Evolutionary conservation across 2,888 invertebrate species (phyloP).

Genomic region (Noctua comes): DNA sequence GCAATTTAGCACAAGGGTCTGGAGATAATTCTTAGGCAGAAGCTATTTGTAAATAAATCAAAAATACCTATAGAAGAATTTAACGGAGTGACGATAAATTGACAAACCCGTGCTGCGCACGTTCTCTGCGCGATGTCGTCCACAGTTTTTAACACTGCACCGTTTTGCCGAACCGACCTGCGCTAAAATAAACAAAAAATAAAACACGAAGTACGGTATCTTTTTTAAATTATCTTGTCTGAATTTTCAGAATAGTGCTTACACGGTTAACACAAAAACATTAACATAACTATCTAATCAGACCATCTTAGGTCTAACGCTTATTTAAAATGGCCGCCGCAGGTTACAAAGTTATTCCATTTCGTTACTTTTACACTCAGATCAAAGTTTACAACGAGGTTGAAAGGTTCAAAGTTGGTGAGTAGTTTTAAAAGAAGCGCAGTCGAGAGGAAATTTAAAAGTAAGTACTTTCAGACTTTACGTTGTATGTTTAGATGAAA

Average conservation of each 20-base stretch:
- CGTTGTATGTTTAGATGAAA: slow-evolving; percentile 24
- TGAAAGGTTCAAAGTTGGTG: slow-evolving; percentile 21
- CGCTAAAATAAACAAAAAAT: not conserved
- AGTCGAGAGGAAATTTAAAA: slow-evolving; percentile 31
- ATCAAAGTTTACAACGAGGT: slow-evolving; percentile 39
- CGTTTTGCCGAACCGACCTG: not conserved
- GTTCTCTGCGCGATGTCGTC: too few species aligned
- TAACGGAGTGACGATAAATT: not conserved
- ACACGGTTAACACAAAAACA: slow-evolving; percentile 3
- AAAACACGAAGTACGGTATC: not conserved
- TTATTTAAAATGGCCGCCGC: slow-evolving; percentile 31
- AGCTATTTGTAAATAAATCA: not conserved
- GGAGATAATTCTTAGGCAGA: not conserved
- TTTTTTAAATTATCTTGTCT: not conserved
- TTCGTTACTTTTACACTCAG: slow-evolving; percentile 20
- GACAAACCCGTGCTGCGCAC: not conserved
- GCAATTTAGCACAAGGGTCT: not conserved
- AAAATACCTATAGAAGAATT: not conserved
- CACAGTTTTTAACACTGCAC: not conserved
- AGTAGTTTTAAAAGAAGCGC: slow-evolving; percentile 34
- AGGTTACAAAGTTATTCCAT: slow-evolving; percentile 50
- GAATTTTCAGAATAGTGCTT: not conserved
- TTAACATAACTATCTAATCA: slow-evolving; percentile 37
- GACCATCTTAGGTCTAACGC: slow-evolving; percentile 9
- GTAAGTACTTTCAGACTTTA: slow-evolving; percentile 14